phyloP scores from a whole-genome alignment of 2,888 invertebrate genomes.

The Carterocephalus palaemon region DNA sequence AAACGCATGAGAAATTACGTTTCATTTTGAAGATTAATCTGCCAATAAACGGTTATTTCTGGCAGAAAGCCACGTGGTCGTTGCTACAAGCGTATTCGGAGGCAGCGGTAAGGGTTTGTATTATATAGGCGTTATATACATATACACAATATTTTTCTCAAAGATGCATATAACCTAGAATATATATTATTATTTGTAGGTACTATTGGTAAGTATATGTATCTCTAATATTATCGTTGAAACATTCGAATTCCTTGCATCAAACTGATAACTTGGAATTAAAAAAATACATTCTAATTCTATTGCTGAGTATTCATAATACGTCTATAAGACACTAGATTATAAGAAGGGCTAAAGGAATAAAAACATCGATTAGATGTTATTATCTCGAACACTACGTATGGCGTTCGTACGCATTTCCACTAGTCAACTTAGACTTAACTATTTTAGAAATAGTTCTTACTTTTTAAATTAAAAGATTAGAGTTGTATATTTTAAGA shows the following conservation, averaged over 20 bases:
- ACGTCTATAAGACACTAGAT: slow-evolving; percentile 14
- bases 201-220: too few relatives aligned
- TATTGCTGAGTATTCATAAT: slow-evolving; percentile 3
- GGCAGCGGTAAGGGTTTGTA: not conserved
- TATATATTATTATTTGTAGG: slow-evolving; percentile 3
- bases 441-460: slow-evolving; percentile 32
- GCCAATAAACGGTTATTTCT: slow-evolving; percentile 27
- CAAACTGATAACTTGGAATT: not conserved
- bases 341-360: not conserved
- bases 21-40: slow-evolving; percentile 26
- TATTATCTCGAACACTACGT: slow-evolving; percentile 10
- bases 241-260: not conserved
- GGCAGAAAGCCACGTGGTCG: slow-evolving; percentile 28
- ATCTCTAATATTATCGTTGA: too few relatives aligned
- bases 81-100: slow-evolving; percentile 15
- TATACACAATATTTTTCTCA: too few relatives aligned
- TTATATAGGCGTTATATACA: too few relatives aligned
- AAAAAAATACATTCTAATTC: slow-evolving; percentile 1
- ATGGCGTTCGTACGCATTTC: slow-evolving; percentile 22
- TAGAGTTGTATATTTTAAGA: slow-evolving; percentile 27
- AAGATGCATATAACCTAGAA: not conserved
- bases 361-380: not conserved
- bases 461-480: slow-evolving; percentile 28
- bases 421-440: slow-evolving; percentile 43
- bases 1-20: slow-evolving; percentile 24